Evolutionary conservation across 2,113 vertebrate genomes (phyloP).

Genomic region (Climacteris rufus): DNA sequence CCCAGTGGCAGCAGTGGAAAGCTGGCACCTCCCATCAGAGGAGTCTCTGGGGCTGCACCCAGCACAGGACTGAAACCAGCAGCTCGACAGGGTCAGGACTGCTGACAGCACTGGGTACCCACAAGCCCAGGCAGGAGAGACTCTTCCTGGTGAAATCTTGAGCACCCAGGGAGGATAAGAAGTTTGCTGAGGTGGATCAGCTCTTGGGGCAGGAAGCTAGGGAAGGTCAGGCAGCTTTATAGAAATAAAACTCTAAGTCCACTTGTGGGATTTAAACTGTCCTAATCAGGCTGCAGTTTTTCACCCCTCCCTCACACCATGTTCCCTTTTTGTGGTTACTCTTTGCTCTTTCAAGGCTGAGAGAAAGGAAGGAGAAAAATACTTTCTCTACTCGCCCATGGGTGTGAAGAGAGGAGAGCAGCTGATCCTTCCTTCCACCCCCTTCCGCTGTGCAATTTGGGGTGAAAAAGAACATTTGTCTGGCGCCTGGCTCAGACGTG

Average conservation of each 20-base stretch:
- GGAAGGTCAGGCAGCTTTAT: background rate
- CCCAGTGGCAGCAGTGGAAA: background rate
- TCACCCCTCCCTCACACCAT: background rate
- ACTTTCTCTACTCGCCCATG: rapidly evolving
- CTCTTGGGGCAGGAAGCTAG: background rate
- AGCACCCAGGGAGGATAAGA: background rate
- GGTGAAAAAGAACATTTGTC: background rate
- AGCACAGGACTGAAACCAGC: background rate
- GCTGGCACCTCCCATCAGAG: background rate
- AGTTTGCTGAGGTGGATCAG: background rate
- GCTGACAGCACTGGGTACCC: background rate
- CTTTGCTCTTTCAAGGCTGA: background rate
- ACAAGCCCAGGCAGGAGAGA: background rate
- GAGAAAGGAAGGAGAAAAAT: background rate
- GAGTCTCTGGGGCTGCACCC: background rate
- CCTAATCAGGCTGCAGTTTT: background rate
- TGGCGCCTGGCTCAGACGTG: rapidly evolving
- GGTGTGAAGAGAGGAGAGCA: background rate
- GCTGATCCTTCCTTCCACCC: background rate
- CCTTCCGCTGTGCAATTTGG: rapidly evolving
- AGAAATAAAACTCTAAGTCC: background rate
- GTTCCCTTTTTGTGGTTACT: background rate
- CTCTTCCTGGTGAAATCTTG: background rate
- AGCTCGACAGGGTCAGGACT: background rate
- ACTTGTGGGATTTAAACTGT: background rate